Evolutionary conservation across 2,797 vertebrate genomes (phyloP), one percentile per base, ranked within the genome.

Genomic region (Sebastes iracundus): DNA sequence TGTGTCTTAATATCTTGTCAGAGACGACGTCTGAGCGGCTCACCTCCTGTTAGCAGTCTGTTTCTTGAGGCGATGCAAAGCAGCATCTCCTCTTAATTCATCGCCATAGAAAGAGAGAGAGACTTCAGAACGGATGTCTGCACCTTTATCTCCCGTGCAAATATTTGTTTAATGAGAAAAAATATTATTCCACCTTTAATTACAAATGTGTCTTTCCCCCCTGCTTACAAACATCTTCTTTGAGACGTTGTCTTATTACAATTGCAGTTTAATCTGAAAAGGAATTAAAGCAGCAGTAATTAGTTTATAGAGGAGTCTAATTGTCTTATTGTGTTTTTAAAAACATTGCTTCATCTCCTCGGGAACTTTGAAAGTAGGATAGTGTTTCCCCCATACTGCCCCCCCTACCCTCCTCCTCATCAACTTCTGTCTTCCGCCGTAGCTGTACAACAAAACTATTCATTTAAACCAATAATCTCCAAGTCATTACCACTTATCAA

Each of bases 401-500:
- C 77, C 68, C 53, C 77, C 65, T 56, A 10, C 59, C 74, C 4
- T 66, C 63, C 38, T 49, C 87, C 85, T 79, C 73, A 66, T 87
- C 85, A 90, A 85, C 81, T 90, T 88, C 83, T 72, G 63, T 78
- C 75, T 33, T 71, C 74, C 53, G 72, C 81, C 18, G 71, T 82
- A 75, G 83, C 91, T 84, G 85, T 88, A 90, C 92, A 90, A 92
- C 92, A 93, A 92, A 93, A 89, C 93, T 89, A 92, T 94, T 95
- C 75, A 94, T 95, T 95, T 93, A 92, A 94, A 91, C 91, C 90
- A 95, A 94, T 95, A 92, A 95, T 95, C 92, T 94, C 90, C 74
- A 91, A 95, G 94, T 95, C 92, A 93, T 94, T 94, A 92, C 89
- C 92, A 91, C 93, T 91, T 94, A 96, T 95, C 93, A 95, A 95